A percentile compares a stretch with the other conserved stretches of the same genome.
Evolutionary conservation across 2,113 vertebrate genomes (phyloP).

Genomic region (Cottus gobio): DNA sequence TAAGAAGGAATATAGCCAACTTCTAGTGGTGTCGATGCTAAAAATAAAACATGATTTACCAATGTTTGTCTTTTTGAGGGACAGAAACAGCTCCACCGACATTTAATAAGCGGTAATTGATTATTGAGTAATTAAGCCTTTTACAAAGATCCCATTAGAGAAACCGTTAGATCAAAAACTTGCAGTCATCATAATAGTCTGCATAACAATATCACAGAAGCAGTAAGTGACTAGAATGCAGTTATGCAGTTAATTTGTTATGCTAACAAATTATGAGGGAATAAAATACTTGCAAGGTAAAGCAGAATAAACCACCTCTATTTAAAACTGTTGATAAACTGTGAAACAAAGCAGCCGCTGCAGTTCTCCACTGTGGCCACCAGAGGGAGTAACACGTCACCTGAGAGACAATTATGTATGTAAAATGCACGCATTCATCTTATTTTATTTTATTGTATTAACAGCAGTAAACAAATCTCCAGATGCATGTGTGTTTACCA

Average conservation of each 20-base stretch:
- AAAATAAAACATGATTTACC: too few species aligned
- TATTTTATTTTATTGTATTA: neutral
- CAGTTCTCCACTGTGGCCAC: constrained; percentile 10
- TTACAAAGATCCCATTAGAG: neutral
- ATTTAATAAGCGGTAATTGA: neutral
- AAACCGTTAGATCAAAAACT: neutral
- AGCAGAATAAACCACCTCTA: neutral
- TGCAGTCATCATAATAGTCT: too few species aligned
- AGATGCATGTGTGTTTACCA: neutral
- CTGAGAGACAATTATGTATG: neutral
- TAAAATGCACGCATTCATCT: constrained; percentile 17
- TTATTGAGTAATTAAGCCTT: neutral
- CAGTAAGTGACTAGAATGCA: neutral
- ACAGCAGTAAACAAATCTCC: neutral
- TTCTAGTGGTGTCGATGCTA: neutral
- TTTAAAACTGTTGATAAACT: neutral
- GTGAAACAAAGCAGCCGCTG: neutral
- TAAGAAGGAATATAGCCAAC: neutral
- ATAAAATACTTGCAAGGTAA: neutral
- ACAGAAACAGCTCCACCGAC: too few species aligned
- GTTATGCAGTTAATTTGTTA: neutral
- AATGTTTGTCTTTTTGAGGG: too few species aligned
- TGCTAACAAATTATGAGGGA: neutral
- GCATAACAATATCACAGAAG: too few species aligned
- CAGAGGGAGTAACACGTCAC: constrained; percentile 53